Evolutionary conservation across 2,888 invertebrate genomes (phyloP), one percentile per base, ranked within the genome.

Genomic region (Nymphalis polychloros): DNA sequence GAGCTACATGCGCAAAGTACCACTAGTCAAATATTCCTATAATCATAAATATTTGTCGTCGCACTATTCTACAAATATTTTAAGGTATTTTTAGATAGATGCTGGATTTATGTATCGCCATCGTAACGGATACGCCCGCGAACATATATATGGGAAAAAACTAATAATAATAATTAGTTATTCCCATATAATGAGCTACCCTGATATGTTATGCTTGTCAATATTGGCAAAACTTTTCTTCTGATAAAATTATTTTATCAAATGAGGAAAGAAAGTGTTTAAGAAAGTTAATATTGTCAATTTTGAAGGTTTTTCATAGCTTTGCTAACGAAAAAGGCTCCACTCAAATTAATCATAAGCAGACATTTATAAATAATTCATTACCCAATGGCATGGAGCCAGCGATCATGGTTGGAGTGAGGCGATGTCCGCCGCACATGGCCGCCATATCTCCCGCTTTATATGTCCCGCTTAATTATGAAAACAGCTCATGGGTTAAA

Each of bases 401-500:
- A 88, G 78, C 80, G 76, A 73, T 75, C 75, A 83, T 79, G 53
- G 53, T 76, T 78, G 80, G 78, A 77, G 73, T 75, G 75, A 74
- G 73, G 74, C 71, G 68, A 69, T 73, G 75, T 74, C 71, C 71
- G 72, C 61, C 79, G 80, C 89, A 88, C 86, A 87, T 89, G 88
- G 87, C 88, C 76, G 77, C 70, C 76, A 77, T 82, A 81, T 84
- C 82, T 78, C 77, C 74, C 65, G 61, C 69, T 75, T 76, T 72
- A 74, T 75, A 71, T 71, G 69, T 68, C 72, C 72, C 60, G 69
- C 67, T 66, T 72, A 73, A 73, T 74, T 72, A 74, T 60, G 69
- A 68, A 72, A 69, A 67, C 67, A 68, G 69, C 61, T 74, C 72
- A 69, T 64, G 69, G 61, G 62, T 71, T 74, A 68, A 74, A 74